A percentile compares a stretch with the other conserved stretches of the same genome.
Evolutionary conservation across 2,797 vertebrate species (phyloP).

Genomic region (Enteromius treurensis): DNA sequence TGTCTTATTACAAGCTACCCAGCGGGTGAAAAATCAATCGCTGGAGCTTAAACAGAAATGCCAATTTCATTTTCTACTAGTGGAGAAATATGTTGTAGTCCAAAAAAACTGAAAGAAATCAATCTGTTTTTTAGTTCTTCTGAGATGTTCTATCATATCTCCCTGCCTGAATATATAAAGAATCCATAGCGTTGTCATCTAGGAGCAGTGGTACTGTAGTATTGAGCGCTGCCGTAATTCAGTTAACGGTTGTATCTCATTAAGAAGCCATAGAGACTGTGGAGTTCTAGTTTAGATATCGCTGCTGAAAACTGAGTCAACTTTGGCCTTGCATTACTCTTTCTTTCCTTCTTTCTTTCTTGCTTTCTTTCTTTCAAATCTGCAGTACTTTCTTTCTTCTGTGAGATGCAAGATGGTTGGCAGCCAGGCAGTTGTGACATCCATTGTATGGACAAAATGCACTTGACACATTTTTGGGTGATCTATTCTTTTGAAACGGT

Average conservation of each 20-base stretch:
- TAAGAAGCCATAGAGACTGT: background rate
- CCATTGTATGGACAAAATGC: background rate
- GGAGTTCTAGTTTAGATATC: background rate
- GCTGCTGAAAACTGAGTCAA: background rate
- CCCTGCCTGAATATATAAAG: background rate
- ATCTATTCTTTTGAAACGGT: background rate
- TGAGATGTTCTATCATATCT: conserved; percentile 11
- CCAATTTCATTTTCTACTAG: conserved; percentile 65
- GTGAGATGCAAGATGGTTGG: background rate
- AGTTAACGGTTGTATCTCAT: background rate
- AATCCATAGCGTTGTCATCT: conserved; percentile 24
- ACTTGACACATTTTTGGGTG: background rate
- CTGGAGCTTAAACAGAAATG: conserved; percentile 73
- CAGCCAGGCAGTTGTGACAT: background rate
- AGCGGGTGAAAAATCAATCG: conserved; percentile 77
- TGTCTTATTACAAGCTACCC: conserved; percentile 78
- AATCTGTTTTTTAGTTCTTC: conserved; percentile 41
- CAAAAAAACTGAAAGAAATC: conserved; percentile 51
- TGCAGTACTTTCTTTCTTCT: background rate
- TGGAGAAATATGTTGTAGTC: conserved; percentile 50
- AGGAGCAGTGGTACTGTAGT: background rate
- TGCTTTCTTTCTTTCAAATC: background rate
- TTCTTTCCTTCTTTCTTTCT: conserved; percentile 6
- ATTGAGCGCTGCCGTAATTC: background rate
- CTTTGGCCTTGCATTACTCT: background rate